Percentiles rank a stretch among this genome's conserved stretches.
Conservation (phyloP, 1,140 invertebrate genomes). For the Yoshiicerus persimilis region DNA sequence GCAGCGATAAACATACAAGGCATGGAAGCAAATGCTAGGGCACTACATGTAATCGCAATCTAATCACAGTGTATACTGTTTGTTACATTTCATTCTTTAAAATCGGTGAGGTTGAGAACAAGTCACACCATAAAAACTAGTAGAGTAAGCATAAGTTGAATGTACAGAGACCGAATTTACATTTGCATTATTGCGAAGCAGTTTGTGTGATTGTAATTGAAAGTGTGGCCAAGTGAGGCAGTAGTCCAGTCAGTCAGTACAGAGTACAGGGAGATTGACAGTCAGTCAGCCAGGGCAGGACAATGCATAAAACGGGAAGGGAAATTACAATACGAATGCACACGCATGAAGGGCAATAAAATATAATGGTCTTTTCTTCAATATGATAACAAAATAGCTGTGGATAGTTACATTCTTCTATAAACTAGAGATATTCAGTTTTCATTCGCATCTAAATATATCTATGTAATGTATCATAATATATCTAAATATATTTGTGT, state of each 20-base stretch:
- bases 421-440: not conserved
- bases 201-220: not conserved
- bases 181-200: not conserved
- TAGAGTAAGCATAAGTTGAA: not conserved
- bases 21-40: too few relatives aligned
- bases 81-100: too few relatives aligned
- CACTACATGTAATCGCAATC: too few relatives aligned
- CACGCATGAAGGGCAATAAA: slow-evolving; percentile 7
- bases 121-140: too few relatives aligned
- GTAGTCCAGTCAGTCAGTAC: not conserved
- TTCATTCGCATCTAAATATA: not conserved
- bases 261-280: not conserved
- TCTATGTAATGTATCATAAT: not conserved
- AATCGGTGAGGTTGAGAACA: too few relatives aligned
- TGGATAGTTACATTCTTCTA: not conserved
- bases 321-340: slow-evolving; percentile 3
- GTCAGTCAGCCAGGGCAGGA: not conserved
- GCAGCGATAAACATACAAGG: too few relatives aligned
- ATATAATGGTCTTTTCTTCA: not conserved
- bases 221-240: not conserved
- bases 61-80: too few relatives aligned
- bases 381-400: not conserved
- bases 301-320: not conserved
- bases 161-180: not conserved
- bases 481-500: not conserved